phyloP scores from a whole-genome alignment of 2,888 invertebrate species.

The Athalia cordata region DNA sequence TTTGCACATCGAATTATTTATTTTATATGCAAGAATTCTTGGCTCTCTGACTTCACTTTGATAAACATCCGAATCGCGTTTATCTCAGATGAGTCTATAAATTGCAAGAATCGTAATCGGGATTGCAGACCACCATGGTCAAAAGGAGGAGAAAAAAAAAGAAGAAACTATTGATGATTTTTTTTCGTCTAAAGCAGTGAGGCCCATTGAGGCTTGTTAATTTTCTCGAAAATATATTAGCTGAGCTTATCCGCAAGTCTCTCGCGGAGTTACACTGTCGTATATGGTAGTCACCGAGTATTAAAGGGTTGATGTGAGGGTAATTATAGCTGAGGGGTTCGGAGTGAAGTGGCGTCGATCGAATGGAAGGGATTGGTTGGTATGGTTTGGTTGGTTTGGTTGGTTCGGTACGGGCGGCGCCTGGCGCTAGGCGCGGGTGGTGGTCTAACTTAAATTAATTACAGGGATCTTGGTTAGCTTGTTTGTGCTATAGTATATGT shows the following conservation, averaged over 20 bases:
- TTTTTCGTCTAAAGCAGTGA: background rate
- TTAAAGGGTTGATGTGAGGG: conserved; percentile 24
- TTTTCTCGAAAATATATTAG: too few species aligned
- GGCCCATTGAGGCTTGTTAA: background rate
- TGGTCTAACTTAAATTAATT: conserved; percentile 64
- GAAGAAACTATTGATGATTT: too few species aligned
- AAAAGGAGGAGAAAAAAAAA: too few species aligned
- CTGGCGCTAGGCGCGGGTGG: background rate
- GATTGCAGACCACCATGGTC: too few species aligned
- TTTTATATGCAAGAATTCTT: too few species aligned
- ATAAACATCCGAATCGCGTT: too few species aligned
- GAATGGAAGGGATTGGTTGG: background rate
- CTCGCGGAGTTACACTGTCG: background rate
- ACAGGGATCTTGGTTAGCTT: conserved; percentile 64
- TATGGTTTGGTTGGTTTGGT: too few species aligned
- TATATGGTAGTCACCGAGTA: conserved; percentile 27
- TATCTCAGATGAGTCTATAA: too few species aligned
- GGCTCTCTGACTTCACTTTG: too few species aligned
- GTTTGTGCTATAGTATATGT: conserved; percentile 36
- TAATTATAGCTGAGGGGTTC: background rate
- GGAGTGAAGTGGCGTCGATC: conserved; percentile 1
- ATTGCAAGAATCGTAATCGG: too few species aligned
- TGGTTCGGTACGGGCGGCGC: conserved; percentile 16
- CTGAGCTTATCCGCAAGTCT: conserved; percentile 10
- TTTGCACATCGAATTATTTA: too few species aligned